Evolutionary conservation across 37 sponge, comb jelly and placozoan species (phyloP).

Genomic region (Bolinopsis microptera): DNA sequence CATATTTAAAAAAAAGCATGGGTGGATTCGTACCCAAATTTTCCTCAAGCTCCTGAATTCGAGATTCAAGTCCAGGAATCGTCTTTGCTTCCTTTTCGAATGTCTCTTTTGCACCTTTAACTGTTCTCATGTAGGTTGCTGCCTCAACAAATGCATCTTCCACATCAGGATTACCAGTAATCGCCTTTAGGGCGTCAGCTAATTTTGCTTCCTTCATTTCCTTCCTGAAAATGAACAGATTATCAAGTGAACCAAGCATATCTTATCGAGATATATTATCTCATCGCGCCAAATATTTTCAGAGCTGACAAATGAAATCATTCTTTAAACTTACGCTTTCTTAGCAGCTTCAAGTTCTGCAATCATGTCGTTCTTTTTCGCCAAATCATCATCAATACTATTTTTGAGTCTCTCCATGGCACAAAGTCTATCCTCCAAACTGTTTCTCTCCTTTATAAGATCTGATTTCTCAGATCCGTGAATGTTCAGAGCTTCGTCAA

Average conservation of each 20-base stretch:
- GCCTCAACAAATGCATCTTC: slow-evolving; percentile 51
- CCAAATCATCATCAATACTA: slow-evolving; percentile 2
- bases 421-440: neutral
- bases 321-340: slow-evolving; percentile 33
- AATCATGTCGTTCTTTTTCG: neutral
- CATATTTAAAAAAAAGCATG: too few relatives aligned
- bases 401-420: slow-evolving; percentile 3
- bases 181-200: slow-evolving; percentile 57
- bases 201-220: slow-evolving; percentile 37
- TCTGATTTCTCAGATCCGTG: slow-evolving; percentile 63
- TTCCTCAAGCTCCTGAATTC: neutral
- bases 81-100: neutral
- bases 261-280: too few relatives aligned
- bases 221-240: neutral
- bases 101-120: neutral
- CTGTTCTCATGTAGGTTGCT: slow-evolving; percentile 6
- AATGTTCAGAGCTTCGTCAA: slow-evolving; percentile 60
- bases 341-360: neutral
- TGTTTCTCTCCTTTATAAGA: slow-evolving; percentile 20
- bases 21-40: too few relatives aligned
- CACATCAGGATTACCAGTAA: slow-evolving; percentile 58
- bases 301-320: too few relatives aligned
- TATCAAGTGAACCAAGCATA: neutral
- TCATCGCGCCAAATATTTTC: neutral
- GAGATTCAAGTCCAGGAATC: slow-evolving; percentile 23